Percentiles rank a stretch among this genome's conserved stretches.
phyloP scores from a whole-genome alignment of 2,113 vertebrate genomes.

The Platichthys flesus region DNA sequence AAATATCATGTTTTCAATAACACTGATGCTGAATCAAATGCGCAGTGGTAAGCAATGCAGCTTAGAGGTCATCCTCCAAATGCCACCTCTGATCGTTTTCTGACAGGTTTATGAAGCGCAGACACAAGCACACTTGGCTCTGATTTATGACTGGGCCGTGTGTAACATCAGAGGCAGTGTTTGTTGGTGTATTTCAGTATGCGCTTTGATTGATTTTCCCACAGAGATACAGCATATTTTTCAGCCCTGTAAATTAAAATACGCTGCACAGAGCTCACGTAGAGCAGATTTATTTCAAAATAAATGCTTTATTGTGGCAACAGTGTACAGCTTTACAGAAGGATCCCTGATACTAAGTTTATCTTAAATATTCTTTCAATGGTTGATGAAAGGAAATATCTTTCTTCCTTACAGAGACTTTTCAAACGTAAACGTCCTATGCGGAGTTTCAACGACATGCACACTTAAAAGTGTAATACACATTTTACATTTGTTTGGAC shows the following conservation, averaged over 20 bases:
- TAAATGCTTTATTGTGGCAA: neutral
- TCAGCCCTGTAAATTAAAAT: slow-evolving; percentile 25
- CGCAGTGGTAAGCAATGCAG: slow-evolving; percentile 33
- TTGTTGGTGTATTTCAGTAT: slow-evolving; percentile 20
- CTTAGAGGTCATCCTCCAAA: slow-evolving; percentile 68
- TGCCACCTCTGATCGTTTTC: slow-evolving; percentile 59
- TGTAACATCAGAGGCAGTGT: slow-evolving; percentile 18
- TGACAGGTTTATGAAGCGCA: slow-evolving; percentile 48
- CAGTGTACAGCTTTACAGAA: neutral
- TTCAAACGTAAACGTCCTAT: too few species aligned
- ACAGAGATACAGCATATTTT: slow-evolving; percentile 32
- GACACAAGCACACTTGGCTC: slow-evolving; percentile 32
- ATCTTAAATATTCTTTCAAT: neutral
- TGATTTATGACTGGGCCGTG: slow-evolving; percentile 53
- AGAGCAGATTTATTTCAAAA: neutral
- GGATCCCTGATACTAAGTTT: neutral
- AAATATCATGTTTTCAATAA: slow-evolving; percentile 63
- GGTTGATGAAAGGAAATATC: neutral
- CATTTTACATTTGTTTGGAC: too few species aligned
- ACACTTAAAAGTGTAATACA: too few species aligned
- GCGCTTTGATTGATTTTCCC: slow-evolving; percentile 37
- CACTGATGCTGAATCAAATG: slow-evolving; percentile 54
- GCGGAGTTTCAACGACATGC: too few species aligned
- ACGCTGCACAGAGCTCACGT: neutral
- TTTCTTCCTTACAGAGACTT: neutral